Evolutionary conservation across 2,888 invertebrate genomes (phyloP), one percentile per base, ranked within the genome.

Genomic region (Carterocephalus palaemon): DNA sequence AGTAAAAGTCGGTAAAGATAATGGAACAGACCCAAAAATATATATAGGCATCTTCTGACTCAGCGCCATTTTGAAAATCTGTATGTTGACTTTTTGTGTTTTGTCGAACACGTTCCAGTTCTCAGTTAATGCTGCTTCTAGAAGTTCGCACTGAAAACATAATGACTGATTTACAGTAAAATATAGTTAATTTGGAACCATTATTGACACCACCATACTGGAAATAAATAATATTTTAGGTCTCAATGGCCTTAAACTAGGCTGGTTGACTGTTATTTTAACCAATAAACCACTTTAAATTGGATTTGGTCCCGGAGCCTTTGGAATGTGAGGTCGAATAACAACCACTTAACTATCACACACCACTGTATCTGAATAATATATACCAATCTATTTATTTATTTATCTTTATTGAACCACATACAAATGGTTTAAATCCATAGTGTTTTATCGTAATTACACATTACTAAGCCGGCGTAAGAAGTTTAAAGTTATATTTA

Each of bases 1-100:
- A 45, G 80, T 82, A 55, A 84, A 86, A 6, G 84, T 85, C 1
- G 81, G 78, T 41, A 80, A 54, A 2, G 78, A 82, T 7, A 86
- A 48, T 0, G 74, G 64, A 7, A 75, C 69, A 6, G 82, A 66
- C 0, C 85, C 85, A 57, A 84, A 86, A 49, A 86, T 82, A 52
- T 75, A 75, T 31, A 82, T 78, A 0, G 82, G 81, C 81, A 86
- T 85, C 2, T 70, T 54, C 47, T 80, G 77, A 64, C 63, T 68
- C 4, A 82, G 55, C 0, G 82, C 84, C 60, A 75, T 70, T 45
- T 70, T 67, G 59, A 84, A 83, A 15, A 86, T 81, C 1, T 57
- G 48, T 2, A 83, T 55, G 29, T 73, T 71, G 1, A 51, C 61
- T 49, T 64, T 73, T 42, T 85, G 81, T 2, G 47, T 62, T 16